Conservation (phyloP, 2,888 invertebrate species). For the Stratiomys singularior region DNA sequence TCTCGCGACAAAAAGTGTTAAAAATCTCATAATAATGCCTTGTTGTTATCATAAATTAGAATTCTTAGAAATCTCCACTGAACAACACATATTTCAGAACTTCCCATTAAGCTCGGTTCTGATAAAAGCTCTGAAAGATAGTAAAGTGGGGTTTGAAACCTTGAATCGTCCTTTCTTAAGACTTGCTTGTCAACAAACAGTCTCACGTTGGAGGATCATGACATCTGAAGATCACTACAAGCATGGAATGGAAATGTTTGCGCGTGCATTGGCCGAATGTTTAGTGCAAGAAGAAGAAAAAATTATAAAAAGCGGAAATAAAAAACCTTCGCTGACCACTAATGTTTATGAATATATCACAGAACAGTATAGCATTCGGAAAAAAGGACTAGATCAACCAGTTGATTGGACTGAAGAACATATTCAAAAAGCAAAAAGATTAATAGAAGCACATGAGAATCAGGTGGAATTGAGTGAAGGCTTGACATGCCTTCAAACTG, state of each 20-base stretch:
- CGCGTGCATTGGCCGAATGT: conserved; percentile 73
- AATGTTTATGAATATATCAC: conserved; percentile 53
- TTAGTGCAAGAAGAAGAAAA: conserved; percentile 67
- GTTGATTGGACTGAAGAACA: conserved; percentile 56
- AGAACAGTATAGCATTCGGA: conserved; percentile 15
- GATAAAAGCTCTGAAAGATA: conserved; percentile 59
- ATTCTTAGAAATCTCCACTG: conserved; percentile 50
- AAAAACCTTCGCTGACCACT: background rate
- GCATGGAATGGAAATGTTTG: conserved; percentile 67
- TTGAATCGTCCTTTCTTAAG: conserved; percentile 77
- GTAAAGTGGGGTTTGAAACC: conserved; percentile 57
- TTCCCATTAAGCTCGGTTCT: conserved; percentile 74
- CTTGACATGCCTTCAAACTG: conserved; percentile 65
- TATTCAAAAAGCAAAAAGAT: conserved; percentile 53
- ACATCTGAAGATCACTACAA: conserved; percentile 64
- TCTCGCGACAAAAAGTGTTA: conserved; percentile 68
- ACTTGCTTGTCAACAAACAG: conserved; percentile 76
- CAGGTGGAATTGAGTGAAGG: conserved; percentile 61
- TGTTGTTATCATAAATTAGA: conserved; percentile 83
- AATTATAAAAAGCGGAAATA: conserved; percentile 51
- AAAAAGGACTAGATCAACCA: conserved; percentile 40
- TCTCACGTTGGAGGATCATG: conserved; percentile 68
- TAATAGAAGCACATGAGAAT: conserved; percentile 54
- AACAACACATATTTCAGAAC: conserved; percentile 67
- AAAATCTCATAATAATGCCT: conserved; percentile 74